phyloP scores from a whole-genome alignment of 2,113 vertebrate species.

The Eclectus roratus region DNA sequence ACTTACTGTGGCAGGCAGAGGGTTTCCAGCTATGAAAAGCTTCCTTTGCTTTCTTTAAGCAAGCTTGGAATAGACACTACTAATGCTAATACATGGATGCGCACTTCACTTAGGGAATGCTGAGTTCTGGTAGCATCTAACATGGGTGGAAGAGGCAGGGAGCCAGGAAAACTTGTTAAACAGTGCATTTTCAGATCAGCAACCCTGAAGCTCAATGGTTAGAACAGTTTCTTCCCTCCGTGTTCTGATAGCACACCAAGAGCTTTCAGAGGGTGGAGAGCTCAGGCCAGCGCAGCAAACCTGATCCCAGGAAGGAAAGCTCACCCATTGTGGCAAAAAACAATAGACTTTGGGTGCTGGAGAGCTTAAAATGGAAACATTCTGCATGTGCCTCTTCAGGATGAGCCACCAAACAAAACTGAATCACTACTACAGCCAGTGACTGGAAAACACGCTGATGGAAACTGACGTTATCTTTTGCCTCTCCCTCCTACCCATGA shows the following conservation, averaged over 20 bases:
- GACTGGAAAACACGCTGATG: not conserved
- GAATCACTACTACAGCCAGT: not conserved
- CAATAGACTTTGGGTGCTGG: not conserved
- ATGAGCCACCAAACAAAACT: not conserved
- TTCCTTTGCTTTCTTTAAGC: not conserved
- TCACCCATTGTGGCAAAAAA: not conserved
- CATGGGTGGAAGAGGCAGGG: not conserved
- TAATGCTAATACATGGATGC: not conserved
- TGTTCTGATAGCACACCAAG: not conserved
- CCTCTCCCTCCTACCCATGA: not conserved
- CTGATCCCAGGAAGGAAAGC: not conserved
- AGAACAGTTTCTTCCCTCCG: not conserved
- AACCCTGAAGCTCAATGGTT: not conserved
- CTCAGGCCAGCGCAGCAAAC: not conserved
- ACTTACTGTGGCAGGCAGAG: not conserved
- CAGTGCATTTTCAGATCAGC: not conserved
- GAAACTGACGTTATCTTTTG: not conserved
- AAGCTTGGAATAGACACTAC: not conserved
- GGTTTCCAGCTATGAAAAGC: not conserved
- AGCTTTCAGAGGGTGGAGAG: not conserved
- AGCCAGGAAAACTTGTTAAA: not conserved
- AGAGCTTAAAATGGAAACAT: slow-evolving; percentile 21
- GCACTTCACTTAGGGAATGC: not conserved
- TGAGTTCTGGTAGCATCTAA: not conserved
- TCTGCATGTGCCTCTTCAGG: not conserved